phyloP scores from a whole-genome alignment of 64 coral and sea anemone genomes.

The Actinia tenebrosa region DNA sequence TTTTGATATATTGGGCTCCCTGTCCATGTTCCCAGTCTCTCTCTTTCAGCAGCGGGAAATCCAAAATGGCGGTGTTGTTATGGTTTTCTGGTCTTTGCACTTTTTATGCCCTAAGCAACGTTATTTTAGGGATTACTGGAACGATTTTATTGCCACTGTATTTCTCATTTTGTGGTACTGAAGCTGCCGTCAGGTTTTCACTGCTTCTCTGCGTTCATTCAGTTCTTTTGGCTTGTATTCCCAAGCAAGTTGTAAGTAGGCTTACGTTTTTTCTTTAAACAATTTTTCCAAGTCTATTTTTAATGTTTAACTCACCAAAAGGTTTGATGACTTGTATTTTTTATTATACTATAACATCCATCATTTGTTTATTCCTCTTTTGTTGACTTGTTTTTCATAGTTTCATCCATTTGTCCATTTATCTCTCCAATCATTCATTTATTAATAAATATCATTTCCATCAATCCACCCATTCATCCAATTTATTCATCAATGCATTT shows the following conservation, averaged over 20 bases:
- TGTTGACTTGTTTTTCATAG: no score
- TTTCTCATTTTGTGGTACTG: slow-evolving; percentile 64
- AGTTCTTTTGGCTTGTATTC: slow-evolving; percentile 33
- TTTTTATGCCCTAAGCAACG: slow-evolving; percentile 38
- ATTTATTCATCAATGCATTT: background rate
- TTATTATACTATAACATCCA: no score
- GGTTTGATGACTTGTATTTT: no score
- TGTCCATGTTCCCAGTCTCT: background rate
- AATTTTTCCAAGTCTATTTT: no score
- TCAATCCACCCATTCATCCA: background rate
- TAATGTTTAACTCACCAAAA: no score
- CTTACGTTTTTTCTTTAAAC: background rate
- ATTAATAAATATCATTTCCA: background rate
- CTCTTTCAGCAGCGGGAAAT: slow-evolving; percentile 29
- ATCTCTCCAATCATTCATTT: background rate
- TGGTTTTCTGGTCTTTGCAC: slow-evolving; percentile 21
- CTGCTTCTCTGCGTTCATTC: slow-evolving; percentile 70
- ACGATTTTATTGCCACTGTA: slow-evolving; percentile 43
- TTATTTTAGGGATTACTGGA: slow-evolving; percentile 32
- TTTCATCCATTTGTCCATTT: no score
- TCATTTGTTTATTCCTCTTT: no score
- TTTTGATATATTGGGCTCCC: slow-evolving; percentile 32
- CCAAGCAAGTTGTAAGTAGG: slow-evolving; percentile 39
- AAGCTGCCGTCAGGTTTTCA: slow-evolving; percentile 64
- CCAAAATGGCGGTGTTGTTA: slow-evolving; percentile 50